These are phyloP conservation scores for Euproctis similis DNA, from an alignment of 2,888 invertebrate species.

Conservation along the genomic window DNA sequence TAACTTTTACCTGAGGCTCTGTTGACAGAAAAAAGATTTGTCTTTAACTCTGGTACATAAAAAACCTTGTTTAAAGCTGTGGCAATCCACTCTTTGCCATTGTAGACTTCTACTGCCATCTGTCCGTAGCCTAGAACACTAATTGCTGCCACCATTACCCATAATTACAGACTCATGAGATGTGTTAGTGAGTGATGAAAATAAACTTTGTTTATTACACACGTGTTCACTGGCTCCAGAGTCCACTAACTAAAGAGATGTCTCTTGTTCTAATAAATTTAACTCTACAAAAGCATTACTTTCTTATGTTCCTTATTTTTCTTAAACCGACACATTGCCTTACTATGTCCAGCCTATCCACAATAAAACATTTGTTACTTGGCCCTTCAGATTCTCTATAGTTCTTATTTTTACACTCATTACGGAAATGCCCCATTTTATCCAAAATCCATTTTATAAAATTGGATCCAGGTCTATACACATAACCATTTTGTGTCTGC, in stretches of 20 bases:
- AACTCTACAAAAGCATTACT: not conserved
- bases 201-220: slow-evolving; percentile 14
- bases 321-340: not conserved
- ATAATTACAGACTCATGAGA: slow-evolving; percentile 12
- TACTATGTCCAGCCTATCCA: not conserved
- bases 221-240: not conserved
- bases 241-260: not conserved
- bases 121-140: slow-evolving; percentile 15
- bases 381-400: no score
- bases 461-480: no score
- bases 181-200: slow-evolving; percentile 6
- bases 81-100: slow-evolving; percentile 17
- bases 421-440: not conserved
- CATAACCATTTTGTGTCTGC: no score
- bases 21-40: slow-evolving; percentile 19
- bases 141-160: slow-evolving; percentile 15
- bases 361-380: not conserved
- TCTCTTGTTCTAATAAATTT: not conserved
- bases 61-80: slow-evolving; percentile 20
- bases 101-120: slow-evolving; percentile 11
- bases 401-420: not conserved
- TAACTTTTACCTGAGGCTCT: slow-evolving; percentile 16
- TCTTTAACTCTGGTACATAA: slow-evolving; percentile 18
- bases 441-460: no score
- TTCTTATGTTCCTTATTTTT: not conserved